A percentile compares a stretch with the other conserved stretches of the same genome.
These are phyloP conservation scores for Arrhamphus sclerolepis DNA, from an alignment of 2,797 vertebrate genomes.

Conservation along the genomic window DNA sequence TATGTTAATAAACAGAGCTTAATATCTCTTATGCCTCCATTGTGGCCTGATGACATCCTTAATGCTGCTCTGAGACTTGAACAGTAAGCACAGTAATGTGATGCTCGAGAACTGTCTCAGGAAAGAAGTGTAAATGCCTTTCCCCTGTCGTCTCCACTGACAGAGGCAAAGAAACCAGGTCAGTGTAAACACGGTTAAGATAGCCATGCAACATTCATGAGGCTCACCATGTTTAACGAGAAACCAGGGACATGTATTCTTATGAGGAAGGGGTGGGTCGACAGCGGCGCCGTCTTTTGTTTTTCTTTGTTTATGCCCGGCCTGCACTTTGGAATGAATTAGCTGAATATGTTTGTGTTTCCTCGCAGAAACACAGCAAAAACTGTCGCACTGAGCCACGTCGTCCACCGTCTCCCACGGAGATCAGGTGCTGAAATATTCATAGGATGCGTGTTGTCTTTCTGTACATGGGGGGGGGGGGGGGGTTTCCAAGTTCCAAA, in stretches of 20 bases:
- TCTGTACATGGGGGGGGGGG: slow-evolving; percentile 25
- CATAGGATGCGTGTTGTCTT: slow-evolving; percentile 64
- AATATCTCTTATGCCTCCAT: slow-evolving; percentile 20
- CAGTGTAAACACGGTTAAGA: slow-evolving; percentile 75
- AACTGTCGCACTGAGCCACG: slow-evolving; percentile 39
- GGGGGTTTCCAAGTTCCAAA: slow-evolving; percentile 53
- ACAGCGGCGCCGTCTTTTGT: slow-evolving; percentile 26
- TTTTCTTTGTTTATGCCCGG: slow-evolving; percentile 52
- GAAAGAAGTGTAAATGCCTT: slow-evolving; percentile 50
- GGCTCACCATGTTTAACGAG: slow-evolving; percentile 69
- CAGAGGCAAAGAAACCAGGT: slow-evolving; percentile 69
- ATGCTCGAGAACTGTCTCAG: slow-evolving; percentile 49
- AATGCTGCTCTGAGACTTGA: slow-evolving; percentile 36
- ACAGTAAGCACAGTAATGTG: slow-evolving; percentile 65
- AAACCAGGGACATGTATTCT: slow-evolving; percentile 73
- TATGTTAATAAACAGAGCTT: slow-evolving; percentile 20
- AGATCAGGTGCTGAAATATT: slow-evolving; percentile 77
- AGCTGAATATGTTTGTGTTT: slow-evolving; percentile 59
- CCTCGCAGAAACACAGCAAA: slow-evolving; percentile 41
- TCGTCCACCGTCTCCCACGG: slow-evolving; percentile 62
- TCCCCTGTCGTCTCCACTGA: slow-evolving; percentile 52
- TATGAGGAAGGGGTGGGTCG: slow-evolving; percentile 40
- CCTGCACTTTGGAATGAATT: slow-evolving; percentile 65
- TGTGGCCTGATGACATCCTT: slow-evolving; percentile 32
- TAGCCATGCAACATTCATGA: slow-evolving; percentile 80